Base-by-base conservation (phyloP, 2,888 invertebrate genomes). In the Phymatocera aterrima region DNA sequence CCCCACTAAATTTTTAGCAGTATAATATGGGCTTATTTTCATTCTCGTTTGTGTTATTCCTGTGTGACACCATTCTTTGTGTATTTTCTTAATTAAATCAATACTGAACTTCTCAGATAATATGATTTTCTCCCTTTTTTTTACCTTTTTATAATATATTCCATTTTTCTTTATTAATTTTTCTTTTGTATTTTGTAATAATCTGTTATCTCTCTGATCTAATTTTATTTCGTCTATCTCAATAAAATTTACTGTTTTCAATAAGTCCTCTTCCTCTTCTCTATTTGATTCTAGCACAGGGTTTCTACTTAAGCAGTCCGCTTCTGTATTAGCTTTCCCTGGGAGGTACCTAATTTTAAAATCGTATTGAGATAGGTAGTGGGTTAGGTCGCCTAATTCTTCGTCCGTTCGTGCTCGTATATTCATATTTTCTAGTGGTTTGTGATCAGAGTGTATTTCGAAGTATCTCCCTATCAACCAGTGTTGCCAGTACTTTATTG, bases 401-500 rank as follows among this genome's bases (percentile, higher is more conserved):
- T 82, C 80, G 61, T 83, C 82, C n/a, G 82, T 61, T 43, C 80
- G 74, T 24, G 81, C 70, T 75, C 34, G 37, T 70, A 79, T 61
- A 51, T 79, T 79, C 75, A 75, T 79, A 15, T 51, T 79, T 75
- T 79, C 79, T 43, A 78, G 70, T 21, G 84, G 83, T 78, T 84
- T 84, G 77, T 85, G 84, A 31, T 83, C 83, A 15, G 82, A 81
- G 70, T 79, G 80, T 21, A 84, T 82, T 10, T 64, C 79, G 78
- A 84, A 83, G 72, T 78, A 40, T 82, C 77, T 81, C 46, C 83
- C 83, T 24, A 85, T 81, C 24, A 84, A 40, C 80, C 81, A 84
- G 64, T 83, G 77, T 79, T 83, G 82, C 82, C 84, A 84, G 64
- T 82, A 84, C 64, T 79, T 81, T 65, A 84, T 46, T 34, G 82